Percentiles rank a stretch among this genome's conserved stretches.
These are phyloP conservation scores for Ectemnius continuus DNA, from an alignment of 2,888 invertebrate species.

Conservation along the genomic window DNA sequence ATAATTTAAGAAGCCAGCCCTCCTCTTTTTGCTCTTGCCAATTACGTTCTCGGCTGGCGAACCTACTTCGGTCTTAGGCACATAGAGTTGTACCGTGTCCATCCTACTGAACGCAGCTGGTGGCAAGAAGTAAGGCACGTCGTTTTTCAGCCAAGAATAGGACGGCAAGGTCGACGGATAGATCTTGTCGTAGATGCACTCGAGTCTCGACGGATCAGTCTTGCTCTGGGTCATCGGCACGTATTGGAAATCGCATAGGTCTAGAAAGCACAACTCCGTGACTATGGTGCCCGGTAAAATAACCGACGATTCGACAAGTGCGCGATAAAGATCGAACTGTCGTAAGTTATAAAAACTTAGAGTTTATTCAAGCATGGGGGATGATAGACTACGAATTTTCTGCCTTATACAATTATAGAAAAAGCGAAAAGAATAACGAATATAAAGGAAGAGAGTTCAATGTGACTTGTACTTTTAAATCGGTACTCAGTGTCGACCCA, in stretches of 20 bases:
- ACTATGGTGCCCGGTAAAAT: not conserved
- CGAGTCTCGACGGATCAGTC: constrained; percentile 76
- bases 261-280: constrained; percentile 78
- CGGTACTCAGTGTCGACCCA: constrained; percentile 81
- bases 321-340: too few species aligned
- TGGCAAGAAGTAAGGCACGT: constrained; percentile 84
- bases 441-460: not conserved
- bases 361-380: too few species aligned
- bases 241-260: constrained; percentile 94
- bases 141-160: constrained; percentile 81
- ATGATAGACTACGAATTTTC: too few species aligned
- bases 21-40: constrained; percentile 79
- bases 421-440: too few species aligned
- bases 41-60: constrained; percentile 75
- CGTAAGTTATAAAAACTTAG: too few species aligned
- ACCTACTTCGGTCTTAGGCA: constrained; percentile 70
- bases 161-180: constrained; percentile 81
- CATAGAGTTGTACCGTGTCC: constrained; percentile 80
- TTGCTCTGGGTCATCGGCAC: constrained; percentile 83
- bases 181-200: constrained; percentile 83
- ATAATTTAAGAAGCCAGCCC: constrained; percentile 82
- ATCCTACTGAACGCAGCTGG: constrained; percentile 89
- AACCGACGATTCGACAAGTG: not conserved
- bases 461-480: constrained; percentile 81
- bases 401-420: too few species aligned